Evolutionary conservation across 2,113 vertebrate species (phyloP).

Genomic region (Eclectus roratus): DNA sequence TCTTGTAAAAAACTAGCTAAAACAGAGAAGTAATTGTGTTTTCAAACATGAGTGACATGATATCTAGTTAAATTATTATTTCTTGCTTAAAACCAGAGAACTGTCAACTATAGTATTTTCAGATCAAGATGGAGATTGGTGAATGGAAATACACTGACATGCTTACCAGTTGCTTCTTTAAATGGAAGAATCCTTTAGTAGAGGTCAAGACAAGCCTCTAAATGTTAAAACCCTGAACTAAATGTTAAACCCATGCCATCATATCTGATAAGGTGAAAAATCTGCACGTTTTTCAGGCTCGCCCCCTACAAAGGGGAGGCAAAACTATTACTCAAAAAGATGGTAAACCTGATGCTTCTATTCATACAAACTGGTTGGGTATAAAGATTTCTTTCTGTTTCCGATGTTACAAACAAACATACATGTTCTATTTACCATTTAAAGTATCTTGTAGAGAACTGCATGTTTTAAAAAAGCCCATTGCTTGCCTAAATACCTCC

Average conservation of each 20-base stretch:
- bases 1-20: neutral
- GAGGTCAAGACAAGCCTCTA: neutral
- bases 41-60: neutral
- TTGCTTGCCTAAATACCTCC: slow-evolving; percentile 62
- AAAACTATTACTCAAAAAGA: neutral
- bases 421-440: slow-evolving; percentile 51
- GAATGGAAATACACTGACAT: neutral
- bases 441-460: slow-evolving; percentile 41
- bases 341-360: neutral
- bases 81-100: neutral
- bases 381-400: slow-evolving; percentile 1
- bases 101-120: neutral
- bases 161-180: neutral
- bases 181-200: neutral
- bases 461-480: slow-evolving; percentile 47
- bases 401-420: rapidly evolving
- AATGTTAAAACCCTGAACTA: neutral
- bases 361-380: neutral
- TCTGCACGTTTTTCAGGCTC: neutral
- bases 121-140: neutral
- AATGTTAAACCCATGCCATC: neutral
- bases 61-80: neutral
- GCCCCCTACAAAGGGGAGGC: neutral
- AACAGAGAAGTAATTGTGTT: neutral
- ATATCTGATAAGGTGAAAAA: neutral